Conservation (phyloP, 2,113 vertebrate genomes). For the Pollachius pollachius region DNA sequence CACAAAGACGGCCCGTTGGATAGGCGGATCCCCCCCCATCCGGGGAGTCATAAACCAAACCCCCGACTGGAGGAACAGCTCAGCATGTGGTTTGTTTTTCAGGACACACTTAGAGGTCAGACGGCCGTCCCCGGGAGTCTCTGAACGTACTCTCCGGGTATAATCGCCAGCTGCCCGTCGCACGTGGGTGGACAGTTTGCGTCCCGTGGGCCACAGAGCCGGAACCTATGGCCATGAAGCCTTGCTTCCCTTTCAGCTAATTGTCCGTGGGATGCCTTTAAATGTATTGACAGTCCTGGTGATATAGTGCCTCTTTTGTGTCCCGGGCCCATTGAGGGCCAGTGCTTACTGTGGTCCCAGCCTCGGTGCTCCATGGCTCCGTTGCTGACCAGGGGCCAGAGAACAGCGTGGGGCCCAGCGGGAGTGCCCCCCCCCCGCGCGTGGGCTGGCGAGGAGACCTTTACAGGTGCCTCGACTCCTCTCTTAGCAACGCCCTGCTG, state of each 20-base stretch:
- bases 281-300: constrained; percentile 76
- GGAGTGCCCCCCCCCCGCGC: constrained; percentile 43
- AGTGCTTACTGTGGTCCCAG: constrained; percentile 62
- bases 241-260: constrained; percentile 74
- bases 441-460: constrained; percentile 64
- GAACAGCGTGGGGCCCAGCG: constrained; percentile 65
- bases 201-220: constrained; percentile 56
- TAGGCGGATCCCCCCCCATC: constrained; percentile 44
- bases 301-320: constrained; percentile 77
- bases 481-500: constrained; percentile 82
- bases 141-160: constrained; percentile 55
- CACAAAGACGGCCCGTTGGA: constrained; percentile 47
- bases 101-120: constrained; percentile 64
- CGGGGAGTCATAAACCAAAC: constrained; percentile 57
- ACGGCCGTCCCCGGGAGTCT: constrained; percentile 48
- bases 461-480: constrained; percentile 78
- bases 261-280: constrained; percentile 76
- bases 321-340: constrained; percentile 63
- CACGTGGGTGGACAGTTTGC: constrained; percentile 77
- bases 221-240: constrained; percentile 57
- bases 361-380: constrained; percentile 42
- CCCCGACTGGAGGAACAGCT: constrained; percentile 45
- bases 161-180: constrained; percentile 71
- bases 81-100: constrained; percentile 66
- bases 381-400: constrained; percentile 54